These are phyloP conservation scores for Drosophila paulistorum DNA, from an alignment of 1,140 invertebrate genomes.

Conservation along the genomic window DNA sequence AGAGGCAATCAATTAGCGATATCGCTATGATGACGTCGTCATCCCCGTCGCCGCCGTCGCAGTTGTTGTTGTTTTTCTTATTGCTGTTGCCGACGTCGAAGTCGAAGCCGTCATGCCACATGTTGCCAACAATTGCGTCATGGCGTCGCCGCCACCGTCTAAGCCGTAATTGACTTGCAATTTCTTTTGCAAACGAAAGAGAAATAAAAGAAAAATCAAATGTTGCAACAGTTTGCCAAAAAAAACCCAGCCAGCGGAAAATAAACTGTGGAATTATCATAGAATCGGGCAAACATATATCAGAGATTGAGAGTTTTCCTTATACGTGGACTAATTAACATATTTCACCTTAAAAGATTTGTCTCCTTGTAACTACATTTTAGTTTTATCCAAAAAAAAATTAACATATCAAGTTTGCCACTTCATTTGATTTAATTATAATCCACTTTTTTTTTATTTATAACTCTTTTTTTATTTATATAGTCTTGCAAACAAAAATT, in stretches of 20 bases:
- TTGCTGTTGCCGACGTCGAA: conserved; percentile 17
- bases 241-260: conserved; percentile 42
- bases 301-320: not conserved
- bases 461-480: not conserved
- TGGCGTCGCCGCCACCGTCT: conserved; percentile 75
- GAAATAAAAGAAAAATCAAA: conserved; percentile 30
- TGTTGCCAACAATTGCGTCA: conserved; percentile 69
- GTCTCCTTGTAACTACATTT: not conserved
- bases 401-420: not conserved
- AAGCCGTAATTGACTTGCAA: conserved; percentile 75
- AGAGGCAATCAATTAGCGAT: conserved; percentile 78
- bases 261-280: conserved; percentile 27
- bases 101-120: conserved; percentile 53
- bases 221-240: conserved; percentile 65
- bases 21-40: conserved; percentile 54
- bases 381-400: not conserved
- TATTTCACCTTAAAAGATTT: not conserved
- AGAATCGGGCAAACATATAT: not conserved
- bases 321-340: not conserved
- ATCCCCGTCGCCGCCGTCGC: not conserved
- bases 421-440: not conserved
- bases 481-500: too few species aligned
- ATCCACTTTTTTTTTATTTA: not conserved
- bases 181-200: conserved; percentile 61
- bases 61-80: conserved; percentile 8